Evolutionary conservation across 2,888 invertebrate species (phyloP), one percentile per base, ranked within the genome.

Genomic region (Tetrapedia diversipes): DNA sequence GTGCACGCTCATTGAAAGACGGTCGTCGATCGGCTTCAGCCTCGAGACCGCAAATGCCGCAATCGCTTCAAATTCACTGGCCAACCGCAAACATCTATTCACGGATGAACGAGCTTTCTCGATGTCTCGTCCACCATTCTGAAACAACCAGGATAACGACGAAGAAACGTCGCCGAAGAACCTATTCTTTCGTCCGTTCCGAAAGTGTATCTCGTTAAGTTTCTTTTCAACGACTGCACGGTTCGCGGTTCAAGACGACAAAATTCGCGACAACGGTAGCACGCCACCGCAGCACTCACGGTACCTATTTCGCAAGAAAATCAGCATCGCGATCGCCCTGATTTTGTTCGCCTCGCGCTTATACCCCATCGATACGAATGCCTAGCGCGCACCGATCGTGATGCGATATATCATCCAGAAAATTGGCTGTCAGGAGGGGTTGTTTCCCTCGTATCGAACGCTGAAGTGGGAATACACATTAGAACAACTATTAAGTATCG

Each of bases 401-500:
- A n/a, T 57, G 70, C 77, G 64, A 82, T 82, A 75, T 56, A 78
- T 84, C 84, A 75, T 43, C 45, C 59, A 71, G 74, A 75, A 80
- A 80, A 84, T 82, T 67, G 41, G 32, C 57, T 68, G 54, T 51
- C 59, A 10, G 10, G 49, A 4, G 56, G 71, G 68, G 71, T 68
- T 14, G 70, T 29, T 51, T 45, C 59, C 61, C 72, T 70, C 59
- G 43, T 32, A 47, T 61, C 37, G 43, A 19, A 41, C 57, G 69
- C 66, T n/a, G 32, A 71, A 84, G 75, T 70, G 70, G 80, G 43
- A 78, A 80, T 76, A 57, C 74, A 57, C 74, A 73, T 77, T 49
- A 51, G 51, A 76, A 45, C 71, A 37, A 54, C 78, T 78, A 82
- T 84, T 80, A 82, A 84, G 78, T 53, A 82, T 78, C 80, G 80